Percentiles rank a stretch among this genome's conserved stretches.
Evolutionary conservation across 2,113 vertebrate species (phyloP).

Genomic region (Smithornis capensis): DNA sequence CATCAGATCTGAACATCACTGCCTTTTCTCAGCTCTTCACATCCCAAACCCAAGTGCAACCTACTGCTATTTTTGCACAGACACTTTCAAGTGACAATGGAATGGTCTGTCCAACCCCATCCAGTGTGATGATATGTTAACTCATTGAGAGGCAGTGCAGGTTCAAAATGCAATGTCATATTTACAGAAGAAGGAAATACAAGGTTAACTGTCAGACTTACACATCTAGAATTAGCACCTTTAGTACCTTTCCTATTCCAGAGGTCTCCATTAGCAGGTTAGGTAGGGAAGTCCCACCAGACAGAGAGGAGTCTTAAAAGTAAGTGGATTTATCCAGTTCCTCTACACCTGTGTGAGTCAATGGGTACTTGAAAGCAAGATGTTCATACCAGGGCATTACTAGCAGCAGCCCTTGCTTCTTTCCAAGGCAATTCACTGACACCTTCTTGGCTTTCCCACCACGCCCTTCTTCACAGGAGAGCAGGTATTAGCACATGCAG

Average conservation of each 20-base stretch:
- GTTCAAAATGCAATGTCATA: not conserved
- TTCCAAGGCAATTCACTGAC: not conserved
- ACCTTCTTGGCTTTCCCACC: not conserved
- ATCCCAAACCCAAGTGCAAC: not conserved
- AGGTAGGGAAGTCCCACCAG: not conserved
- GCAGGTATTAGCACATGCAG: not conserved
- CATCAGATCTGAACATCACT: constrained; percentile 30
- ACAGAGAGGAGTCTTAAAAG: not conserved
- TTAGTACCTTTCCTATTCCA: not conserved
- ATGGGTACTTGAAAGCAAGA: not conserved
- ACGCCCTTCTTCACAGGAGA: not conserved
- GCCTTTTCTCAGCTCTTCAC: constrained; percentile 29
- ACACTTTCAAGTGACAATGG: not conserved
- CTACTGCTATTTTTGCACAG: not conserved
- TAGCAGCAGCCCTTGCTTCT: not conserved
- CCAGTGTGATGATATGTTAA: not conserved
- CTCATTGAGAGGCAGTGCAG: not conserved
- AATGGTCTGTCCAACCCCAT: not conserved
- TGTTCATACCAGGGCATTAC: not conserved
- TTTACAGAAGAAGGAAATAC: not conserved
- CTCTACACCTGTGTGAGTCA: not conserved
- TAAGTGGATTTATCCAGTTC: not conserved
- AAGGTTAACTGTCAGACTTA: not conserved
- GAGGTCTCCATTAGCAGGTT: not conserved
- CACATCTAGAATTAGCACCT: not conserved